Conservation (phyloP, 2,797 vertebrate species). For the Smutsia gigantea region DNA sequence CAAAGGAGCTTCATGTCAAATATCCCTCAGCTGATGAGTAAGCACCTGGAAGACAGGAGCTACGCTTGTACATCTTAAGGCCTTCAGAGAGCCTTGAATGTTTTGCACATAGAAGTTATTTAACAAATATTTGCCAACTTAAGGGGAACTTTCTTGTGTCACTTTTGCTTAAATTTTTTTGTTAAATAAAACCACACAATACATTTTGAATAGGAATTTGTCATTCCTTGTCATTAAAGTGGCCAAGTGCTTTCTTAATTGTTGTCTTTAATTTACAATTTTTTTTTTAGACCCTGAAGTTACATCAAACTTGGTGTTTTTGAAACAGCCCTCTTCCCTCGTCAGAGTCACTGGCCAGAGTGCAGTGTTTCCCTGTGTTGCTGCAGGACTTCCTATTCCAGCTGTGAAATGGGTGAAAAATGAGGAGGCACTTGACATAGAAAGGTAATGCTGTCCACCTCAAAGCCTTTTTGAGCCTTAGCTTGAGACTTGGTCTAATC, state of each 20-base stretch:
- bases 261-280: slow-evolving; percentile 26
- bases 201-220: background rate
- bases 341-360: slow-evolving; percentile 87
- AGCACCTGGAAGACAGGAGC: background rate
- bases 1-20: background rate
- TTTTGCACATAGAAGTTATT: background rate
- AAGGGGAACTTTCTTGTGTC: slow-evolving; percentile 13
- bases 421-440: slow-evolving; percentile 84
- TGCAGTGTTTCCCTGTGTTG: slow-evolving; percentile 91
- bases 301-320: slow-evolving; percentile 88
- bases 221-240: background rate
- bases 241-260: slow-evolving; percentile 43
- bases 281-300: slow-evolving; percentile 88
- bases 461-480: background rate
- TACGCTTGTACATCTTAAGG: background rate
- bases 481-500: background rate
- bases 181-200: slow-evolving; percentile 16
- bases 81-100: background rate
- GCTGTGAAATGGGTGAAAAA: slow-evolving; percentile 90
- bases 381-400: slow-evolving; percentile 88
- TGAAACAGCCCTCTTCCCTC: slow-evolving; percentile 88
- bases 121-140: slow-evolving; percentile 35
- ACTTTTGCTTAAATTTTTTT: slow-evolving; percentile 43
- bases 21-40: background rate
- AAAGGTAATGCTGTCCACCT: slow-evolving; percentile 78